These are phyloP conservation scores for Scomberomorus guttatus DNA, from an alignment of 2,797 vertebrate genomes.

Conservation along the genomic window DNA sequence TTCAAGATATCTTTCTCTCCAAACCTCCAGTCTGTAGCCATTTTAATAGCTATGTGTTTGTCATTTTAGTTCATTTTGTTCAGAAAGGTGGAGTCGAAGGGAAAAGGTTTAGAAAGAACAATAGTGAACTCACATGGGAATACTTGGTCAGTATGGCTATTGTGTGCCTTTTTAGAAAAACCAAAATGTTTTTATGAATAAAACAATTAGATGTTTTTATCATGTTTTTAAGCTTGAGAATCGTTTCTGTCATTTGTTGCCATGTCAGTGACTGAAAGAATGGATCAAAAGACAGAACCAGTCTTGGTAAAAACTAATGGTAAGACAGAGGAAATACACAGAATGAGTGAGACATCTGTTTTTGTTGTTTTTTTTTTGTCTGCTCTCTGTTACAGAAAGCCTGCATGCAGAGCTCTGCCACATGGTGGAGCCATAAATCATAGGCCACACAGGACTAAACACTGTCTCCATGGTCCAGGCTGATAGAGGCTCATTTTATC, in stretches of 20 bases:
- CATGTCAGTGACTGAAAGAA: no score
- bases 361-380: rapidly evolving
- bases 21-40: no score
- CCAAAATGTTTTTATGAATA: background rate
- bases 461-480: background rate
- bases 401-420: constrained; percentile 41
- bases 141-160: background rate
- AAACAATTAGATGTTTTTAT: no score
- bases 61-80: background rate
- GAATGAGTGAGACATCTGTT: constrained; percentile 52
- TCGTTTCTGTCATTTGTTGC: no score
- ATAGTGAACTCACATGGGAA: background rate
- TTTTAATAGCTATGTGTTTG: no score
- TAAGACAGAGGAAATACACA: background rate
- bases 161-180: background rate
- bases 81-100: background rate
- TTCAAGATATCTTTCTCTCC: no score
- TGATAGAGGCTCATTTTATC: background rate
- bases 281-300: no score
- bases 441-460: background rate
- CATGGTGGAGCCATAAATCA: constrained; percentile 73
- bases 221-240: no score
- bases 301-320: no score
- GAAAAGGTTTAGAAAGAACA: background rate
- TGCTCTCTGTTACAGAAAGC: constrained; percentile 7